These are phyloP conservation scores for Rutilus rutilus DNA, from an alignment of 2,113 vertebrate species.

Conservation along the genomic window DNA sequence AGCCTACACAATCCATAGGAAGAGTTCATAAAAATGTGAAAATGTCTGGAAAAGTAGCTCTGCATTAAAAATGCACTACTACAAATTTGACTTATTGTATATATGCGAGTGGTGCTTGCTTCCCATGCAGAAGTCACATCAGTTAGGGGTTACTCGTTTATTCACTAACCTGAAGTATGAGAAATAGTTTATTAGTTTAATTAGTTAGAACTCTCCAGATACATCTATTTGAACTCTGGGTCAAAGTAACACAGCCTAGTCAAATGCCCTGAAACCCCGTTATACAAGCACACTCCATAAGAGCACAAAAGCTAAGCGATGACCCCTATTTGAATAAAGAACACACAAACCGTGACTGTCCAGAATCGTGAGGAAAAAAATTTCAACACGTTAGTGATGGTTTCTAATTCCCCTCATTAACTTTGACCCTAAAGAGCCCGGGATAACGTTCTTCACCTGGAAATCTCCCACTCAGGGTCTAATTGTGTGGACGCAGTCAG, in stretches of 20 bases:
- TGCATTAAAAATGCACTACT: neutral
- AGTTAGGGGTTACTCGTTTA: neutral
- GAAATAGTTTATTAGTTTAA: neutral
- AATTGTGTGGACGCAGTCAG: conserved; percentile 54
- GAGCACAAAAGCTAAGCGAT: conserved; percentile 13
- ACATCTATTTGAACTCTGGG: conserved; percentile 26
- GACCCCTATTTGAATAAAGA: conserved; percentile 39
- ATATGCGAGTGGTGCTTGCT: neutral
- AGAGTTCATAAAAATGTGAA: neutral
- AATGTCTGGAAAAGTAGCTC: neutral
- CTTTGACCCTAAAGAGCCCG: conserved; percentile 24
- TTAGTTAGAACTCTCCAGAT: neutral
- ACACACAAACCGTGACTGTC: neutral
- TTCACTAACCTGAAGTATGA: neutral
- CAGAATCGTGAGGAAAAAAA: neutral
- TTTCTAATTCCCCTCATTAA: conserved; percentile 32
- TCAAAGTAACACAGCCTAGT: conserved; percentile 26
- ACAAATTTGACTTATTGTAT: neutral
- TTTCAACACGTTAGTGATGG: neutral
- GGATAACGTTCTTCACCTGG: conserved; percentile 49
- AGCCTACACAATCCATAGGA: neutral
- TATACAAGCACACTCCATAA: conserved; percentile 15
- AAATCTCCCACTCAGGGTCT: conserved; percentile 55
- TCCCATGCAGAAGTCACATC: neutral
- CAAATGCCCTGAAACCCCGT: conserved; percentile 8